phyloP scores from a whole-genome alignment of 2,113 vertebrate genomes.

The Myotis lucifugus region DNA sequence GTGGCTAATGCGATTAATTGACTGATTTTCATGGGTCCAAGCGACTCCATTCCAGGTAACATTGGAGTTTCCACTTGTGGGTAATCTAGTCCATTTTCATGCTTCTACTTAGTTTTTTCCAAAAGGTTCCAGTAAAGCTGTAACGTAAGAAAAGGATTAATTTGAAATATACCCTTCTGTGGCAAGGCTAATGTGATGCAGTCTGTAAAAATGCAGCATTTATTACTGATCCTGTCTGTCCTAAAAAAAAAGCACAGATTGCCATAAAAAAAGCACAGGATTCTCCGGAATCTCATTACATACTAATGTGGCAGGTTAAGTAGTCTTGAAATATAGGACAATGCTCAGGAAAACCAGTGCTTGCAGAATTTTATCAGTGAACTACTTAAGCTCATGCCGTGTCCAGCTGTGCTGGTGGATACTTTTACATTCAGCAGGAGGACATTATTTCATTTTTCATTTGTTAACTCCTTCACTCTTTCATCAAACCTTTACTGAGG shows the following conservation, averaged over 20 bases:
- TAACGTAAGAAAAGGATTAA: background rate
- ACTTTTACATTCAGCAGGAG: background rate
- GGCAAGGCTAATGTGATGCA: slow-evolving; percentile 8
- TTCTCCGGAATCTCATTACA: slow-evolving; percentile 5
- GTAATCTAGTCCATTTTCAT: background rate
- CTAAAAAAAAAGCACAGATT: background rate
- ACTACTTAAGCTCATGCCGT: background rate
- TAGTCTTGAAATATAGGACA: slow-evolving; percentile 24
- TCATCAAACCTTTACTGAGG: background rate
- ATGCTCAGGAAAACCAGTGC: background rate
- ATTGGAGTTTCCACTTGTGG: background rate
- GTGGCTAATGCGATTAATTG: background rate
- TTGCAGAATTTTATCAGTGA: background rate
- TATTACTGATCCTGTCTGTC: background rate
- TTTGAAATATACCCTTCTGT: background rate
- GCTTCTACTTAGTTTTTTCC: slow-evolving; percentile 18
- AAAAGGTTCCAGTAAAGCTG: background rate
- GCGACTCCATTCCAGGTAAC: background rate
- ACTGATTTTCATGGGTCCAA: background rate
- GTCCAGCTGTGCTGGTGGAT: background rate
- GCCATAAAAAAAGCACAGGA: background rate
- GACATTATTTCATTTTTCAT: background rate
- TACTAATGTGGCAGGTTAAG: background rate
- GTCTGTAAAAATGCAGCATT: background rate
- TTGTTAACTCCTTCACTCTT: background rate